Evolutionary conservation across 2,888 invertebrate genomes (phyloP), one percentile per base, ranked within the genome.

Genomic region (Meta bourneti): DNA sequence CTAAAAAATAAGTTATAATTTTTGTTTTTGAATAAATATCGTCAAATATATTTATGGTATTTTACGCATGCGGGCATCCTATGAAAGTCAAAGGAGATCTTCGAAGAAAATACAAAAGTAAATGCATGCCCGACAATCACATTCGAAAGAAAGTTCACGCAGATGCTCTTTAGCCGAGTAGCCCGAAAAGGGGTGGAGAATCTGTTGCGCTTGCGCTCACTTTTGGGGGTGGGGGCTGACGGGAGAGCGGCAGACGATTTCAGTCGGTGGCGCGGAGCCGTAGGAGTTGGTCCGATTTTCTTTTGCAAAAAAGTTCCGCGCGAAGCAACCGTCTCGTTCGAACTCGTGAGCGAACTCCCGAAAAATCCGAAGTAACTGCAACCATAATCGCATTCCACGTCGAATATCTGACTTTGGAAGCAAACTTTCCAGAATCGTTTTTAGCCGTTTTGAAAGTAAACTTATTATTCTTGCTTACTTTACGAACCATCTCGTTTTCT

Each of bases 141-240:
- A 75, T 75, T 71, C 71, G 54, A 74, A 87, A 80, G 79, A 48
- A 87, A 87, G 87, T 87, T 80, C 86, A 78, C 86, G 86, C 78
- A 86, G 78, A 78, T 86, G 86, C 85, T 85, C 85, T 75, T 77
- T 69, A 77, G 77, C 74, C n/a, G 20, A 69, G 34, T 49, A 48
- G 69, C 51, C 19, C 71, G 13, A 69, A 86, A 86, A 79, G 79
- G 79, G 87, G 87, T 72, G 87, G 86, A 72, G 79, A 79, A 87
- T 87, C 87, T 87, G 87, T 87, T 87, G 87, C 87, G 87, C 87
- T 87, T 87, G 87, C 87, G 87, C 87, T 54, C 87, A 71, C 52
- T 51, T 20, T 34, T 79, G 54, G 79, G 87, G 74, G 19, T 19
- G 72, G 78, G 71, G 77, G 49, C 20, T 79, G 71, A 20, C 71